Evolutionary conservation across 2,797 vertebrate species (phyloP), one percentile per base, ranked within the genome.

Genomic region (Danio choprae): DNA sequence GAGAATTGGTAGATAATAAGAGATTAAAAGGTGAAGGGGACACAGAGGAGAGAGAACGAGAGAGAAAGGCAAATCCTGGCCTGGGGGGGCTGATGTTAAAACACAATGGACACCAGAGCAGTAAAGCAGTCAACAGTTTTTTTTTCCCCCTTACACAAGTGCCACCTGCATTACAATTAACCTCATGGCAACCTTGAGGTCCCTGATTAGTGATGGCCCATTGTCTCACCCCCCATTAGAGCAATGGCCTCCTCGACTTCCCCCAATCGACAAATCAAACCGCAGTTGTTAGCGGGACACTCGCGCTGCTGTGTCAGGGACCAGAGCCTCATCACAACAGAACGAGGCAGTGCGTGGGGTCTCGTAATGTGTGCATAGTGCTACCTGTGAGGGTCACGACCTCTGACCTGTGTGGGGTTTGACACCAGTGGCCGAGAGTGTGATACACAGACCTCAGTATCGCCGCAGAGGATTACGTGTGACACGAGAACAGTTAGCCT

Each of bases 131-230:
- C 92, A 90, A 93, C 92, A 93, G 91, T 95, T 95, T 92, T 96
- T 95, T 93, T 95, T 89, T 84, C 77, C 79, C 82, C 56, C 77
- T 80, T 63, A 79, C 64, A 89, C 91, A 93, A 89, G 91, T 91
- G 94, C 94, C 93, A 96, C 94, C 94, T 92, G 95, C 94, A 95
- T 96, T 92, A 96, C 94, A 96, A 96, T 97, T 97, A 96, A 96
- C 95, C 95, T 96, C 94, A 94, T 94, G 93, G 93, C 93, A 95
- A 95, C 94, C 95, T 95, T 95, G 93, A 96, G 93, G 94, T 95
- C 94, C 95, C 94, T 96, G 94, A 96, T 96, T 97, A 96, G 96
- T 95, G 93, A 96, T 95, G 95, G 94, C 92, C 94, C 94, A 94
- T 97, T 98, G 95, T 96, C 96, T 96, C 90, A 89, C 86, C 90